These are phyloP conservation scores for Enteromius trimaculatus DNA, from an alignment of 2,797 vertebrate species.

Conservation along the genomic window DNA sequence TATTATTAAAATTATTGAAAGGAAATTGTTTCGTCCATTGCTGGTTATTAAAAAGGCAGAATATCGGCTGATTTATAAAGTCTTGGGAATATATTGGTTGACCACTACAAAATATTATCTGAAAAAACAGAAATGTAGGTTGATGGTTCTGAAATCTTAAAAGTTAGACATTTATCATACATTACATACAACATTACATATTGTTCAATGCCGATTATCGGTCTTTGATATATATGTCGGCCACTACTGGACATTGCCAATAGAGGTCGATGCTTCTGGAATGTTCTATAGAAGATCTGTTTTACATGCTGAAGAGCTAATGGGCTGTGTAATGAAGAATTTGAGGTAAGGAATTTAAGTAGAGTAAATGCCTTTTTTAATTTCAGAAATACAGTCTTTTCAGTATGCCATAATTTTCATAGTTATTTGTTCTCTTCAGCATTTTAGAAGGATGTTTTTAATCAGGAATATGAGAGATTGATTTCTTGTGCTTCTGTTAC, in stretches of 20 bases:
- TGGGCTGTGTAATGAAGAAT: background rate
- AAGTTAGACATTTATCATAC: background rate
- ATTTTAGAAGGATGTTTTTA: background rate
- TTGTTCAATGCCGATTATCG: too few species aligned
- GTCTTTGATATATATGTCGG: background rate
- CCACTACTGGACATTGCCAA: background rate
- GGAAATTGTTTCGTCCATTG: too few species aligned
- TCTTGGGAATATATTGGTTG: background rate
- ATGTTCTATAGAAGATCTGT: background rate
- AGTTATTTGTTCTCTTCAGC: background rate
- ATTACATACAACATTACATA: too few species aligned
- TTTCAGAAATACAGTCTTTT: background rate
- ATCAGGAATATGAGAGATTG: background rate
- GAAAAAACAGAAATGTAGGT: background rate
- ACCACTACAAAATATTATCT: background rate
- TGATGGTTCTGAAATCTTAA: background rate
- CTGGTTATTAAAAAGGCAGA: too few species aligned
- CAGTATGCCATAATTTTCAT: background rate
- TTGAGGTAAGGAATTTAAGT: background rate
- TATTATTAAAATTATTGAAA: too few species aligned
- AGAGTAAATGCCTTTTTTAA: background rate
- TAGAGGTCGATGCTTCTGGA: background rate
- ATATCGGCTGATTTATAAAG: too few species aligned
- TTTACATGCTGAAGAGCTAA: background rate
- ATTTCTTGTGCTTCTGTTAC: background rate